Base-by-base conservation (phyloP, 2,888 invertebrate genomes). In the Parnassius orleans region DNA sequence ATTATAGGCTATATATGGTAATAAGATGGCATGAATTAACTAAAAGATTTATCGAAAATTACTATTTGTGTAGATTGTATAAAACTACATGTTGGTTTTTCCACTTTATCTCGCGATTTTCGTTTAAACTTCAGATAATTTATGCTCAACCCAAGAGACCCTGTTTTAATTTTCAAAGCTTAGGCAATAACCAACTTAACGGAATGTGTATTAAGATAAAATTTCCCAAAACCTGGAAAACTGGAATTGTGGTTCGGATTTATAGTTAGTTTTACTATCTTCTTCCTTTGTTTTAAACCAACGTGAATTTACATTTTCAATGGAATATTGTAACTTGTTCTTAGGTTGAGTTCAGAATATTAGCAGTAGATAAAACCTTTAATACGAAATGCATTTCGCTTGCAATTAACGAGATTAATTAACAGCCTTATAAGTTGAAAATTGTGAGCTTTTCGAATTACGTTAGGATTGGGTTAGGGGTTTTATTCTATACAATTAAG, bases 251-350 rank as follows among this genome's bases (percentile, higher is more conserved):
- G 76, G 75, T 75, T 74, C 14, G 78, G 81, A 84, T 83, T 82
- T 80, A 79, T 78, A 82, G 79, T 79, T 78, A 71, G 75, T 72
- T 76, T 71, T 78, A 81, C 82, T 83, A 78, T 79, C 12, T 61
- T 64, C 64, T 74, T 72, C 76, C 78, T 84, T 82, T 81, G 80
- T 79, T 78, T 83, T 78, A 72, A 76, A 75, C 70, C 77, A 78
- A 80, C 84, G 81, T 80, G 75, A 81, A 81, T 80, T 76, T 77
- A 83, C 55, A 61, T 51, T 61, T 44, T 46, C 51, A 61, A 61
- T 54, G 54, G 14, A 54, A 60, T 56, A 61, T 56, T 61, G 61
- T 55, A 51, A 56, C 15, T 51, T 12, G 51, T 51, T 41, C 50
- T 50, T 33, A 15, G 15, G 50, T 50, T 24, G 24, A 44, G 24